Evolutionary conservation across 2,797 vertebrate genomes (phyloP).

Genomic region (Xiphophorus birchmanni): DNA sequence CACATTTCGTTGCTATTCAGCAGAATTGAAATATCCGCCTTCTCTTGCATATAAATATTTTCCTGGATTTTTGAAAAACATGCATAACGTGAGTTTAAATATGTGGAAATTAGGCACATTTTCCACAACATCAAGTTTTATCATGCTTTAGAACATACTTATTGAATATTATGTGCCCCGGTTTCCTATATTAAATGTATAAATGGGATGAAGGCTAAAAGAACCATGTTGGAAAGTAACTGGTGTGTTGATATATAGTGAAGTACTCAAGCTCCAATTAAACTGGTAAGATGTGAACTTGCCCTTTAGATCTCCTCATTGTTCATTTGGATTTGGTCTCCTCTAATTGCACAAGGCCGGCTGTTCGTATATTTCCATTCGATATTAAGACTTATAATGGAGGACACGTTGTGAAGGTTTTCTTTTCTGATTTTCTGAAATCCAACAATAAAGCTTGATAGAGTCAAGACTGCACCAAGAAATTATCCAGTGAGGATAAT

Average conservation of each 20-base stretch:
- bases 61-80: not conserved
- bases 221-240: constrained; percentile 9
- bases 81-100: not conserved
- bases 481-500: constrained; percentile 1
- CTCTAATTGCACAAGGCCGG: constrained; percentile 53
- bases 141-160: not conserved
- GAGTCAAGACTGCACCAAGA: not conserved
- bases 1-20: not conserved
- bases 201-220: constrained; percentile 5
- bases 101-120: not conserved
- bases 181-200: not conserved
- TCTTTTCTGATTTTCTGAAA: constrained; percentile 22
- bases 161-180: not conserved
- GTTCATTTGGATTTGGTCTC: constrained; percentile 42
- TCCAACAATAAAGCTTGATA: constrained; percentile 10
- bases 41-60: not conserved
- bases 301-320: constrained; percentile 43
- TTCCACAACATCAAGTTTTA: not conserved
- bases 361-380: constrained; percentile 51
- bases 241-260: constrained; percentile 3
- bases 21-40: not conserved
- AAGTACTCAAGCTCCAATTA: constrained; percentile 48
- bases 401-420: constrained; percentile 20
- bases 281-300: constrained; percentile 35
- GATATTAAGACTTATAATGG: constrained; percentile 59